A percentile compares a stretch with the other conserved stretches of the same genome.
Evolutionary conservation across 2,888 invertebrate species (phyloP).

Genomic region (Fragum fragum): DNA sequence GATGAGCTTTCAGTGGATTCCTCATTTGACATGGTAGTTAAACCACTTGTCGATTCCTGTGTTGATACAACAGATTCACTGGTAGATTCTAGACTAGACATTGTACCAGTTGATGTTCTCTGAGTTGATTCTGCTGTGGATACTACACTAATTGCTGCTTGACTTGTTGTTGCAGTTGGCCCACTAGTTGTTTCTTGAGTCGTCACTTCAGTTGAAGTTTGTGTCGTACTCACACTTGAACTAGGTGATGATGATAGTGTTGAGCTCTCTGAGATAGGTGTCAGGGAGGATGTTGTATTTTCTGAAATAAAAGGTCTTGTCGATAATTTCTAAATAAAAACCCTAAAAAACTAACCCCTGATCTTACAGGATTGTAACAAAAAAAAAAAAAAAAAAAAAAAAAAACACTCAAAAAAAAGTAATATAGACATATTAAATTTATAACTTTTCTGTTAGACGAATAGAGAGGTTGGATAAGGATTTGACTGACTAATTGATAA

Average conservation of each 20-base stretch:
- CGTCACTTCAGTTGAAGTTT: neutral
- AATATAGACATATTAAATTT: no score
- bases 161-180: neutral
- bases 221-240: neutral
- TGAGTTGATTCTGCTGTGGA: conserved; percentile 8
- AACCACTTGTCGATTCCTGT: neutral
- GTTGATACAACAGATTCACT: neutral
- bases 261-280: neutral
- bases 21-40: neutral
- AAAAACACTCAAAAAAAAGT: no score
- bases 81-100: neutral
- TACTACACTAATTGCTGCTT: neutral
- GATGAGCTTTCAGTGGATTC: neutral
- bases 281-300: no score
- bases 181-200: neutral
- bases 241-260: neutral
- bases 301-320: no score
- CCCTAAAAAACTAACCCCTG: no score
- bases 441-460: no score
- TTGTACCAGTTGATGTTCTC: neutral
- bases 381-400: no score
- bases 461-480: no score
- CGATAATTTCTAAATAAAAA: no score
- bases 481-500: no score
- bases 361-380: no score